Evolutionary conservation across 2,888 invertebrate species (phyloP).

Genomic region (Mycalesis mineus): DNA sequence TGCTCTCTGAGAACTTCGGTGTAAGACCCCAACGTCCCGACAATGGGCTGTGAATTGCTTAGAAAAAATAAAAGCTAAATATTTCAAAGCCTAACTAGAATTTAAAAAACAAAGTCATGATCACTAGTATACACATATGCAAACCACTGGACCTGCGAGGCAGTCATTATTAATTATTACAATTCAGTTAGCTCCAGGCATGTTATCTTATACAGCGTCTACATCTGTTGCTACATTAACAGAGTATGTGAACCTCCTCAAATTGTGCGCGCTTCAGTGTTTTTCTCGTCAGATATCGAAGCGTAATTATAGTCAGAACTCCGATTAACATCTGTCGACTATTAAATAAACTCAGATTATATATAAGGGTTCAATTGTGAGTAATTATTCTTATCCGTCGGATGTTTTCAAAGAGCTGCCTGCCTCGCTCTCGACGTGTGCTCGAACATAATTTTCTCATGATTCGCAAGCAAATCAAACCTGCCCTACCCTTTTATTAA

Average conservation of each 20-base stretch:
- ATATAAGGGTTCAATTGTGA: conserved; percentile 77
- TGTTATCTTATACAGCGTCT: neutral
- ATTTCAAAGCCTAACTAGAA: no score
- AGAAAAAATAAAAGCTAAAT: no score
- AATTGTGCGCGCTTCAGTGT: conserved; percentile 48
- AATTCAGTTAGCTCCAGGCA: neutral
- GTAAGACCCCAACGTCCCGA: no score
- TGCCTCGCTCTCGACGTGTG: conserved; percentile 50
- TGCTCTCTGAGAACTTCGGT: no score
- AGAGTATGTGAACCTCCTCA: conserved; percentile 43
- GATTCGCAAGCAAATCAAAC: conserved; percentile 74
- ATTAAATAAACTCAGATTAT: conserved; percentile 74
- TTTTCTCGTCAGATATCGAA: conserved; percentile 72
- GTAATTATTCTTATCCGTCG: conserved; percentile 79
- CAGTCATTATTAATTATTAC: neutral
- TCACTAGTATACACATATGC: no score
- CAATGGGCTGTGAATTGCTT: no score
- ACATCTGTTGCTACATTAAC: conserved; percentile 40
- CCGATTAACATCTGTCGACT: conserved; percentile 78
- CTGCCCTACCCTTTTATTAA: conserved; percentile 68
- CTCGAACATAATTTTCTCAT: conserved; percentile 72
- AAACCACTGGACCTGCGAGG: no score
- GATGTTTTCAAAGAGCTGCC: conserved; percentile 67
- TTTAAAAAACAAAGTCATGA: no score
- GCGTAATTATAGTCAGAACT: conserved; percentile 69